Evolutionary conservation across 2,113 vertebrate species (phyloP).

Genomic region (Mionectes macconnelli): DNA sequence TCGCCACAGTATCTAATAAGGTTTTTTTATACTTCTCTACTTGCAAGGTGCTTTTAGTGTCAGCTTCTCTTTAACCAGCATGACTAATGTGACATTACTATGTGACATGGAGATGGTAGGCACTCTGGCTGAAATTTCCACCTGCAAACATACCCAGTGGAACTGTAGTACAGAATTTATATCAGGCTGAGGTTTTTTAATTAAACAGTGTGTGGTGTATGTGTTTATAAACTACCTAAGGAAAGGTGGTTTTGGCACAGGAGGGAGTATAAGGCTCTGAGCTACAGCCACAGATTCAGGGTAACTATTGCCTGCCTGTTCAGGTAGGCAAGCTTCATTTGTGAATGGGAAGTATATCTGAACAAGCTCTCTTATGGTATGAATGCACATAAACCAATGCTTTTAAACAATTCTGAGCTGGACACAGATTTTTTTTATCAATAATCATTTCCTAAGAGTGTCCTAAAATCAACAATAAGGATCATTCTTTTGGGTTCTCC

Average conservation of each 20-base stretch:
- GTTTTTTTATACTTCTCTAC: background rate
- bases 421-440: background rate
- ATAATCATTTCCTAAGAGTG: background rate
- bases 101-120: background rate
- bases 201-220: background rate
- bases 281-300: background rate
- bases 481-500: background rate
- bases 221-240: background rate
- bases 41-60: background rate
- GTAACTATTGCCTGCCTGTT: background rate
- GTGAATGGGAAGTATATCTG: background rate
- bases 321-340: background rate
- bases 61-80: background rate
- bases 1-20: background rate
- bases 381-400: background rate
- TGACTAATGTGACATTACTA: background rate
- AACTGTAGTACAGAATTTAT: background rate
- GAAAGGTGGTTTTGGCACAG: background rate
- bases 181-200: background rate
- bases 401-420: background rate
- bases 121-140: background rate
- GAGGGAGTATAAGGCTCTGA: background rate
- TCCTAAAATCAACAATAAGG: background rate
- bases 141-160: background rate
- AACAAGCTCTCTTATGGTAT: fast-evolving